phyloP scores from a whole-genome alignment of 2,113 vertebrate species.

The Pao palembangensis region DNA sequence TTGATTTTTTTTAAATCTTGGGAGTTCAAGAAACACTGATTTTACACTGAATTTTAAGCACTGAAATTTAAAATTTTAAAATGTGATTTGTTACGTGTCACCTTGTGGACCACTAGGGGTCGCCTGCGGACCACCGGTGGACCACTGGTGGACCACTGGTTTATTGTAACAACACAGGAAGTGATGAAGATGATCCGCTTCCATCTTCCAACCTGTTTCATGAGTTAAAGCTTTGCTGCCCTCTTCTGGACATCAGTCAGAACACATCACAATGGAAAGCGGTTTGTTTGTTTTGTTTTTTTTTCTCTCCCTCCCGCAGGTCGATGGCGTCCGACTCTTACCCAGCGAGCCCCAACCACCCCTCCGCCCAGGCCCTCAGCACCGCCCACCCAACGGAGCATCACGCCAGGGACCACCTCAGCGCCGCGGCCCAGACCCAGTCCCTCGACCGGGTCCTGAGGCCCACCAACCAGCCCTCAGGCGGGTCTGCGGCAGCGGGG shows the following conservation, averaged over 20 bases:
- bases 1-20: no score
- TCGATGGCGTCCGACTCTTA: slow-evolving; percentile 85
- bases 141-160: no score
- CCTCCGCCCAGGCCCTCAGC: slow-evolving; percentile 69
- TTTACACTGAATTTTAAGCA: no score
- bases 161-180: no score
- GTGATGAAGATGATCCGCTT: no score
- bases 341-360: slow-evolving; percentile 86
- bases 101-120: no score
- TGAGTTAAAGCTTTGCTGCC: slow-evolving; percentile 12
- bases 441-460: slow-evolving; percentile 79
- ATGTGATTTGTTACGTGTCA: no score
- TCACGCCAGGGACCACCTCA: slow-evolving; percentile 67
- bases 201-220: no score
- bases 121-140: no score
- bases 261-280: background rate
- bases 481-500: slow-evolving; percentile 56
- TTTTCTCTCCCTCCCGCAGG: slow-evolving; percentile 54
- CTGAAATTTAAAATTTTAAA: no score
- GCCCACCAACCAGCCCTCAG: slow-evolving; percentile 59
- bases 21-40: no score
- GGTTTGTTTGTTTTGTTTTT: background rate
- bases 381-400: slow-evolving; percentile 43
- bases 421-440: slow-evolving; percentile 72
- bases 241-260: slow-evolving; percentile 48